Evolutionary conservation across 1,140 invertebrate genomes (phyloP).

Genomic region (Dermatophagoides farinae): DNA sequence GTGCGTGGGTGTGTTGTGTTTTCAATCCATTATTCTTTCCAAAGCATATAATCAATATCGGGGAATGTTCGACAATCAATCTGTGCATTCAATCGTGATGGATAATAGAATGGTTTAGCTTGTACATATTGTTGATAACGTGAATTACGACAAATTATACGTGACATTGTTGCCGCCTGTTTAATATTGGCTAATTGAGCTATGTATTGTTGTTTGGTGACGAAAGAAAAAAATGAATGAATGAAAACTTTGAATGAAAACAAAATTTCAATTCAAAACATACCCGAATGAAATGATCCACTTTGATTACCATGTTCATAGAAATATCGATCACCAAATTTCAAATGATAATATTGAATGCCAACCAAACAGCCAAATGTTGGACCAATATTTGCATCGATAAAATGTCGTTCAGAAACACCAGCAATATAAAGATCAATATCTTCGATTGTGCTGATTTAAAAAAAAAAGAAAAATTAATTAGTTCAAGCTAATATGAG

Average conservation of each 20-base stretch:
- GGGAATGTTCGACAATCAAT: not conserved
- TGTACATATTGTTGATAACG: constrained; percentile 5
- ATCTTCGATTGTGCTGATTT: constrained; percentile 14
- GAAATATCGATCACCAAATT: constrained; percentile 60
- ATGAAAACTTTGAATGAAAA: not conserved
- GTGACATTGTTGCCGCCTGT: not conserved
- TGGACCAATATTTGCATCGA: constrained; percentile 28
- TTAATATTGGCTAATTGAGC: constrained; percentile 8
- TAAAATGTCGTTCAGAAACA: constrained; percentile 22
- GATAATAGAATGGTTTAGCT: constrained; percentile 8
- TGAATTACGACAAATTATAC: not conserved
- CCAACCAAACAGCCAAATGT: constrained; percentile 26
- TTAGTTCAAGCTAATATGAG: not conserved
- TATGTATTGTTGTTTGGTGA: too few species aligned
- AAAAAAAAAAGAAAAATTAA: not conserved
- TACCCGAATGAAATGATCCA: constrained; percentile 14
- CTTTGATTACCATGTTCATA: constrained; percentile 23
- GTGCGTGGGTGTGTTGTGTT: too few species aligned
- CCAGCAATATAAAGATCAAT: constrained; percentile 8
- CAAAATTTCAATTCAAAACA: not conserved
- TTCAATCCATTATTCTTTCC: constrained; percentile 7
- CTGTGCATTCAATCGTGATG: not conserved
- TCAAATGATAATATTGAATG: constrained; percentile 37
- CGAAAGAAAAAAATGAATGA: not conserved
- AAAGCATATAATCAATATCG: constrained; percentile 10